These are phyloP conservation scores for Tetanocera ferruginea DNA, from an alignment of 2,888 invertebrate species.

Conservation along the genomic window DNA sequence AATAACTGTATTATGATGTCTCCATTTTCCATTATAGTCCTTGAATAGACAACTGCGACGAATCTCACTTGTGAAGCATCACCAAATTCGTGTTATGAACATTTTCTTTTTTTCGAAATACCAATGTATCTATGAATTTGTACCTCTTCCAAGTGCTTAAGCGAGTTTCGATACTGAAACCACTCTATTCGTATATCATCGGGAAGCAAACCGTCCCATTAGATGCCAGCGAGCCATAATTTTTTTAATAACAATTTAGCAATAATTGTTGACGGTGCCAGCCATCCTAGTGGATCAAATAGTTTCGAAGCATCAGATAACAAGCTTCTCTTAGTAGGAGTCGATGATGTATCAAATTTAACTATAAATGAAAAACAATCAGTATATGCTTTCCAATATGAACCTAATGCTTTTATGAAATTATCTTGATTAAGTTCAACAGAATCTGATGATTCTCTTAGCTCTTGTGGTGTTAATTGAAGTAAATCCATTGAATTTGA, in stretches of 20 bases:
- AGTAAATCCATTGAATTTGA: too few species aligned
- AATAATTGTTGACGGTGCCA: too few species aligned
- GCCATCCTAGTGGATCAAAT: constrained; percentile 46
- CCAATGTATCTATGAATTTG: not conserved
- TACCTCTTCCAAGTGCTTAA: too few species aligned
- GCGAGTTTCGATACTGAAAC: not conserved
- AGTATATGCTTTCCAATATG: not conserved
- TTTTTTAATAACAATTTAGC: constrained; percentile 48
- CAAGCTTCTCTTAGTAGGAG: too few species aligned
- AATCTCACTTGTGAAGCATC: constrained; percentile 40
- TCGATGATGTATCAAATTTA: too few species aligned
- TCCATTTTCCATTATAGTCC: not conserved
- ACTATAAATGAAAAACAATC: too few species aligned
- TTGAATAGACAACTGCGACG: constrained; percentile 38
- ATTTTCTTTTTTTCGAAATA: constrained; percentile 30
- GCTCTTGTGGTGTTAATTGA: too few species aligned
- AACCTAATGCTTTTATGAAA: not conserved
- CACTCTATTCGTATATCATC: too few species aligned
- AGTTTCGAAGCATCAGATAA: constrained; percentile 40
- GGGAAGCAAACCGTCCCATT: constrained; percentile 44
- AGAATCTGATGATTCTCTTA: too few species aligned
- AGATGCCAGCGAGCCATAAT: constrained; percentile 38
- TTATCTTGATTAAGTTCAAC: constrained; percentile 8
- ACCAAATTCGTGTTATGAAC: constrained; percentile 45
- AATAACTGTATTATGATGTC: too few species aligned